Base-by-base conservation (phyloP, 2,888 invertebrate species). In the Melanostoma mellinum region DNA sequence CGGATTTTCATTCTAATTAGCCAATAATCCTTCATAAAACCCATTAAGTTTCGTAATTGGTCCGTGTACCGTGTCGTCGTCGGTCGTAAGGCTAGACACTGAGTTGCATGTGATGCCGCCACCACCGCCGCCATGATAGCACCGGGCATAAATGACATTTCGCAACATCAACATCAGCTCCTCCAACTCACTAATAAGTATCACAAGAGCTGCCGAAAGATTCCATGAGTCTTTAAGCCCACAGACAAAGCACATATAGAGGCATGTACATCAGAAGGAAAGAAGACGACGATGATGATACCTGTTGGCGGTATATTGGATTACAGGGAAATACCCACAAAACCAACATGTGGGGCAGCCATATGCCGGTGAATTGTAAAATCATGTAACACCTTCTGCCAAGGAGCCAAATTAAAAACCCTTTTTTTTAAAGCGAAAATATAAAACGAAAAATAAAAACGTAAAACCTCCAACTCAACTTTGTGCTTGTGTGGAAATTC, bases 1-100 rank as follows among this genome's bases (percentile, higher is more conserved):
- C 79, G 82, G 86, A 86, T 86, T 86, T 86, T 85, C 85, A 86
- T 85, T 81, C 84, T 86, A 86, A 86, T 86, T 86, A 86, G 86
- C 86, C 86, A 86, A 86, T 86, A 85, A 86, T 86, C 85, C 78
- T 75, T 76, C 68, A 73, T 82, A 69, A 79, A 82, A 78, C 52
- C 61, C 77, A 77, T 81, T 68, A 77, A 67, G 61, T 56, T 58
- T 35, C 65, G 53, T 81, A 81, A 81, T 77, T 81, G 67, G 67
- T 60, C 58, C 44, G 60, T 55, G 73, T 79, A 73, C 60, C 44
- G 67, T 71, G 46, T 20, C 20, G 46, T 20, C 20, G 20, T 20
- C 20, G 20, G 60, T 42, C 40, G 46, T 60, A 36, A 40, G 60
- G 44, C 61, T 40, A 73, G 63, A 77, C 48, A 35, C 61, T 40